phyloP scores from a whole-genome alignment of 2,797 vertebrate species.

The Bradypodion ventrale region DNA sequence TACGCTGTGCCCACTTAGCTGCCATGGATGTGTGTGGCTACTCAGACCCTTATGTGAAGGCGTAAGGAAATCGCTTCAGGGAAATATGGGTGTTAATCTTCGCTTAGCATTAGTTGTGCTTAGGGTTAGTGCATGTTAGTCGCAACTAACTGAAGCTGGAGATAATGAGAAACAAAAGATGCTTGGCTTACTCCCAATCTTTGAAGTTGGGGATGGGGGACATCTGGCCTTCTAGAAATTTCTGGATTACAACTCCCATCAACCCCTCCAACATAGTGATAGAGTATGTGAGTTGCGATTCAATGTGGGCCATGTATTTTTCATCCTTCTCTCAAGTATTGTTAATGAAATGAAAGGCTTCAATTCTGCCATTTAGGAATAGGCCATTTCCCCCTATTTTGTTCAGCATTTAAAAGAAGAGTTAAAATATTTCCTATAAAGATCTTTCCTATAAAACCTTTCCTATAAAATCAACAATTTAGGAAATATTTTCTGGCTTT shows the following conservation, averaged over 20 bases:
- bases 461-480: no score
- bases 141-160: background rate
- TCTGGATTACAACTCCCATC: background rate
- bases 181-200: background rate
- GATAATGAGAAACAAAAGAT: background rate
- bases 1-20: conserved; percentile 88
- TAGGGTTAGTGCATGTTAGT: background rate
- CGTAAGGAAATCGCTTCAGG: conserved; percentile 72
- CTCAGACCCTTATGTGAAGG: conserved; percentile 92
- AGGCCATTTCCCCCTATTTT: background rate
- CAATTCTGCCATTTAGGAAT: background rate
- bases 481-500: background rate
- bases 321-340: background rate
- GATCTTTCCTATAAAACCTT: no score
- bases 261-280: background rate
- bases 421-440: background rate
- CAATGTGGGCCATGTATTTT: background rate
- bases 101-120: background rate
- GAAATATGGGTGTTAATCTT: background rate
- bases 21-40: conserved; percentile 93
- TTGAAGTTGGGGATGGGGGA: background rate
- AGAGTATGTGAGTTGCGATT: background rate
- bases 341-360: background rate
- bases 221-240: background rate
- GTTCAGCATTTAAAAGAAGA: background rate